A percentile compares a stretch with the other conserved stretches of the same genome.
These are phyloP conservation scores for Thymelicus acteon DNA, from an alignment of 2,888 invertebrate genomes.

Conservation along the genomic window DNA sequence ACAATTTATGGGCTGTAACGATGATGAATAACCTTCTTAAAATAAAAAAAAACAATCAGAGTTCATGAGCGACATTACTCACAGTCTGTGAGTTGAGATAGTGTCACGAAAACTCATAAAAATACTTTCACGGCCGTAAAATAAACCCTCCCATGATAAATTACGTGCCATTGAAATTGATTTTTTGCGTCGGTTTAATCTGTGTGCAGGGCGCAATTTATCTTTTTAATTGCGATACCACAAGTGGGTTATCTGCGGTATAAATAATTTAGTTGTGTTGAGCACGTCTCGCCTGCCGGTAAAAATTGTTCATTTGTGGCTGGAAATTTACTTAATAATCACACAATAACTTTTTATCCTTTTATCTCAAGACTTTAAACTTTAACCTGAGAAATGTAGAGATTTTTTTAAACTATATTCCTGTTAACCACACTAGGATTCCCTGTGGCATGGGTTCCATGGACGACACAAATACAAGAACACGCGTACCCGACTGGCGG, in stretches of 20 bases:
- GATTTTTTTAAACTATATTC: no score
- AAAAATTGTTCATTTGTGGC: no score
- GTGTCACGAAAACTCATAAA: conserved; percentile 34
- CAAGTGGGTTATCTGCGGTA: conserved; percentile 29
- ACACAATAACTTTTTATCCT: no score
- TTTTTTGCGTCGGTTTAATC: conserved; percentile 32
- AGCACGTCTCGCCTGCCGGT: neutral
- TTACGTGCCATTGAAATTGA: conserved; percentile 35
- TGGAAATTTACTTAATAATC: no score
- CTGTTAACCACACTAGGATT: no score
- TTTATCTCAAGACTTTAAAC: no score
- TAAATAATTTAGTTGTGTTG: conserved; percentile 26
- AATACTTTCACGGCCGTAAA: conserved; percentile 34
- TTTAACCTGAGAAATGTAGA: no score
- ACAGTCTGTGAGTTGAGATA: conserved; percentile 27
- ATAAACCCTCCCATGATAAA: conserved; percentile 33
- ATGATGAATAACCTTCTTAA: no score
- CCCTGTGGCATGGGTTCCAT: no score
- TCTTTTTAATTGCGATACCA: conserved; percentile 37
- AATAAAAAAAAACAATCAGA: neutral
- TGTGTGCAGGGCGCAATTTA: conserved; percentile 29
- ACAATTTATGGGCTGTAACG: no score
- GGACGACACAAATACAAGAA: no score
- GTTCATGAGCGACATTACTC: conserved; percentile 9
- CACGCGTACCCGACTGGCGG: no score